A percentile compares a stretch with the other conserved stretches of the same genome.
Conservation (phyloP, 2,888 invertebrate species). For the Cryptocephalus primarius region DNA sequence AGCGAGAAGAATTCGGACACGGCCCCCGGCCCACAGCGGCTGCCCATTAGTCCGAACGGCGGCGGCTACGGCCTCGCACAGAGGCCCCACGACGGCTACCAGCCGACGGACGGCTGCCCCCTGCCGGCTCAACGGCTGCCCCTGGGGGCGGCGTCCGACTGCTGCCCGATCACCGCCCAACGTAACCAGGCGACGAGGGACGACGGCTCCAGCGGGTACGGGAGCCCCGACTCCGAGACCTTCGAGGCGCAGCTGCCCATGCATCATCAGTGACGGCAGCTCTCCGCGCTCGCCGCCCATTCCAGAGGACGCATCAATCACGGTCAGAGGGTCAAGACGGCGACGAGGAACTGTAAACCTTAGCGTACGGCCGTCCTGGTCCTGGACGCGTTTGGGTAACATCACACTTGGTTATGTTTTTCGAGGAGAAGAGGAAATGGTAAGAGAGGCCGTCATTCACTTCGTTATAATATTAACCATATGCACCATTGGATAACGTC, state of each 20-base stretch:
- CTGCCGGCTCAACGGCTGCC: background rate
- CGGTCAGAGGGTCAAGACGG: background rate
- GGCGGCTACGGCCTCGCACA: slow-evolving; percentile 2
- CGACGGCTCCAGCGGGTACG: slow-evolving; percentile 70
- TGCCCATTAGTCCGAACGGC: slow-evolving; percentile 30
- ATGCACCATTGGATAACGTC: too few relatives aligned
- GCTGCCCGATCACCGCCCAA: slow-evolving; percentile 20
- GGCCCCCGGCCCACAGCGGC: slow-evolving; percentile 31
- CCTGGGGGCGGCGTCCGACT: slow-evolving; percentile 4
- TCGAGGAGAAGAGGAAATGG: too few relatives aligned
- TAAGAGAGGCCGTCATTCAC: too few relatives aligned
- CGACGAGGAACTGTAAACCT: background rate
- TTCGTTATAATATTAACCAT: too few relatives aligned
- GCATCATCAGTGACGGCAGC: slow-evolving; percentile 28
- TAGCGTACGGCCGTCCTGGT: background rate
- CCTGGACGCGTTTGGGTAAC: background rate
- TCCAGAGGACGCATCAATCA: slow-evolving; percentile 2
- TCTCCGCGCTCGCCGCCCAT: slow-evolving; percentile 6
- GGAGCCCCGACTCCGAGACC: slow-evolving; percentile 64
- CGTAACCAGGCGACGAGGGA: slow-evolving; percentile 36
- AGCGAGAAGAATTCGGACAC: slow-evolving; percentile 35
- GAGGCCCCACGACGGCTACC: background rate
- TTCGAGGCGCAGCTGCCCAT: slow-evolving; percentile 38
- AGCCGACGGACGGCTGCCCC: background rate
- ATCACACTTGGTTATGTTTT: too few relatives aligned